Evolutionary conservation across 1,140 invertebrate species (phyloP), one percentile per base, ranked within the genome.

Genomic region (Bombus pascuorum): DNA sequence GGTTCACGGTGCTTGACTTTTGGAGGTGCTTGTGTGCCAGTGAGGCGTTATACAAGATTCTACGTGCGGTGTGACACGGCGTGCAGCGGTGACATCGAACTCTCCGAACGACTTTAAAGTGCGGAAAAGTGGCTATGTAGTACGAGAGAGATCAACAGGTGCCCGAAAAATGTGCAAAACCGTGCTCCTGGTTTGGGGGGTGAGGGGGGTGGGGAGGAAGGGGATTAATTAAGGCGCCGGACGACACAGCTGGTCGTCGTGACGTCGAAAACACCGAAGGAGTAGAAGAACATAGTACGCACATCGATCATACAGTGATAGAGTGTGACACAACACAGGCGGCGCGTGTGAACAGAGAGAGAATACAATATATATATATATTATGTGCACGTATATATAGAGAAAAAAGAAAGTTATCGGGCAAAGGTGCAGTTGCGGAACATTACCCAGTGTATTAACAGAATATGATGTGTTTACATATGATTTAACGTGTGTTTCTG

Each of bases 131-230:
- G 76, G 77, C 76, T 85, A 37, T 80, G 77, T 79, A 85, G 83
- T 71, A 85, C 83, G 68, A 85, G 77, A 80, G 83, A 73, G 76
- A 85, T 85, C 83, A 85, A 85, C 83, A 85, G 83, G 83, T 85
- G 83, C 83, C 77, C 83, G 83, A 85, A 85, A 84, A 85, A 85
- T 85, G 83, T 85, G 83, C 83, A 85, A 85, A 85, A 80, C 83
- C 68, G 83, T 80, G 77, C 68, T 80, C 76, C 68, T 57, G 57
- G 32, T 68, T 25, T 15, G 12, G 25, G 44, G 9, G 2, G 47
- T 32, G 3, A 12, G 10, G 2, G 2, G 18, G 0, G 47, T 28
- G 10, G 37, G 53, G 1, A n/a, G 9, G 22, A 59, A 28, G 12
- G 28, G 39, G n/a, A 57, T 85, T 85, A 85, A 85, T 85, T 62